Conservation (phyloP, 2,888 invertebrate genomes). For the Mesochorus sp. region DNA sequence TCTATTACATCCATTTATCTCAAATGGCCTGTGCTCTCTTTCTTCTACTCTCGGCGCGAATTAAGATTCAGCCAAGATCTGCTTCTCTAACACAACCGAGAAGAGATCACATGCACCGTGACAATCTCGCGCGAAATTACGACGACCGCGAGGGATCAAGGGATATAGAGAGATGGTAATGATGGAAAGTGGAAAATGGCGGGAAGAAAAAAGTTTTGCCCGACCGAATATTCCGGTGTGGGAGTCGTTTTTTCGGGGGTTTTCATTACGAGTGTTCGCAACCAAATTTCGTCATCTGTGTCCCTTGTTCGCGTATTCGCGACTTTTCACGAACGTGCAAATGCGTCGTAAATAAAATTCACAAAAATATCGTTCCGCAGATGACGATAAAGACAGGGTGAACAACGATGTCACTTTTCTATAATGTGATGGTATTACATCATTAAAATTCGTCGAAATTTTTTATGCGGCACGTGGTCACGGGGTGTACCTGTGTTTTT, state of each 20-base stretch:
- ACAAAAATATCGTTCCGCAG: background rate
- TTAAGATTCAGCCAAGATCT: slow-evolving; percentile 69
- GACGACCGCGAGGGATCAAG: slow-evolving; percentile 9
- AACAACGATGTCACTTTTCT: background rate
- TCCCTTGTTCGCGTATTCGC: background rate
- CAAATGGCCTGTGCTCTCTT: slow-evolving; percentile 53
- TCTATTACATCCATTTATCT: slow-evolving; percentile 76
- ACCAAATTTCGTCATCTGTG: slow-evolving; percentile 25
- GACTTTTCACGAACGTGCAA: slow-evolving; percentile 1
- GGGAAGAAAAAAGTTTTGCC: slow-evolving; percentile 22
- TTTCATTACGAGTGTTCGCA: background rate
- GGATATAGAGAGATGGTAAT: slow-evolving; percentile 17
- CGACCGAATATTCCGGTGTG: too few species aligned
- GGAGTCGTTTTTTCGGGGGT: too few species aligned
- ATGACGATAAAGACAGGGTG: slow-evolving; percentile 37
- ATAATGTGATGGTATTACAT: slow-evolving; percentile 23
- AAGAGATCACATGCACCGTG: background rate
- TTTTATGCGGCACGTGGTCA: slow-evolving; percentile 15
- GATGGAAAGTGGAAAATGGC: slow-evolving; percentile 36
- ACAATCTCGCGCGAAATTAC: background rate
- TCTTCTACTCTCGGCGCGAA: slow-evolving; percentile 65
- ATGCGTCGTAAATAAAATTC: background rate
- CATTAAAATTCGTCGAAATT: slow-evolving; percentile 13
- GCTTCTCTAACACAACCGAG: background rate
- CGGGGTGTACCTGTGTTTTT: background rate